phyloP scores from a whole-genome alignment of 2,888 invertebrate genomes.

The Scaptodrosophila latifasciaeformis region DNA sequence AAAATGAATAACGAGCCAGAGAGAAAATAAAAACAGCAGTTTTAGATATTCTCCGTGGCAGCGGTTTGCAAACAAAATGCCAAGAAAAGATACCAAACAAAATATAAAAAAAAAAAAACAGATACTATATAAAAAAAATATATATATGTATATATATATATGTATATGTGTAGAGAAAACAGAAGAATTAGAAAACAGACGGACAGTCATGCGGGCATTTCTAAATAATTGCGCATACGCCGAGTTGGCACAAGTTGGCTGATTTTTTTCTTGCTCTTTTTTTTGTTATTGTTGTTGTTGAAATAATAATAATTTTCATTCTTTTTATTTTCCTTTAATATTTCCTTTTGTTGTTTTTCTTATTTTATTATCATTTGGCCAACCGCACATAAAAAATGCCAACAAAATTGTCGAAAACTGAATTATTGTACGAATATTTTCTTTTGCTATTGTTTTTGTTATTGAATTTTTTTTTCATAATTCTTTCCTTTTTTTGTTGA shows the following conservation, averaged over 20 bases:
- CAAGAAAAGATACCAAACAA: background rate
- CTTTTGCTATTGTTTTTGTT: too few relatives aligned
- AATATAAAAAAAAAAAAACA: background rate
- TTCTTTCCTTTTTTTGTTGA: too few relatives aligned
- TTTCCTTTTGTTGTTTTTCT: too few relatives aligned
- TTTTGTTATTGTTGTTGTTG: too few relatives aligned
- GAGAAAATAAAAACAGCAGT: background rate
- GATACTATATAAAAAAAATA: background rate
- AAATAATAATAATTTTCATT: background rate
- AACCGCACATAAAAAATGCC: background rate
- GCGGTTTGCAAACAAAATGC: background rate
- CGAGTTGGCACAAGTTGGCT: background rate
- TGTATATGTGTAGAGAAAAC: too few relatives aligned
- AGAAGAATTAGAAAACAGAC: too few relatives aligned
- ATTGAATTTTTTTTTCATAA: too few relatives aligned
- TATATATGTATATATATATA: too few relatives aligned
- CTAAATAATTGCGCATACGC: slow-evolving; percentile 10
- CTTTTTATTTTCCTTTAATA: background rate
- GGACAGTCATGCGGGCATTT: background rate
- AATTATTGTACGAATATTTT: too few relatives aligned
- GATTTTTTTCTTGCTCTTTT: too few relatives aligned
- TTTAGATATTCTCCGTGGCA: too few relatives aligned
- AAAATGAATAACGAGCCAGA: slow-evolving; percentile 1
- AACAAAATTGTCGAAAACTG: background rate
- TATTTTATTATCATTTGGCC: background rate